Conservation (phyloP, 1,140 invertebrate species). For the Teleogryllus occipitalis region DNA sequence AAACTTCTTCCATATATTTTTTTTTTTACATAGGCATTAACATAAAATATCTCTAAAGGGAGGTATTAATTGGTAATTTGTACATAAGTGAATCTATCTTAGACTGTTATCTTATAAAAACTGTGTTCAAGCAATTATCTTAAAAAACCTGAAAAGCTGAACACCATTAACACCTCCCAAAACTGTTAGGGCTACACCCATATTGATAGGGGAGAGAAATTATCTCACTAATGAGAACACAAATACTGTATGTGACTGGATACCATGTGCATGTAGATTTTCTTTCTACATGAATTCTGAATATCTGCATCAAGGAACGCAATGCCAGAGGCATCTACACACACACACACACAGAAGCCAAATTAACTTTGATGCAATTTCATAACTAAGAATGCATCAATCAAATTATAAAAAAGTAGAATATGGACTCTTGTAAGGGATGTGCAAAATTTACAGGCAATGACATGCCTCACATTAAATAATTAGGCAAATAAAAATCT, state of each 20-base stretch:
- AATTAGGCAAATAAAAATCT: background rate
- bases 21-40: background rate
- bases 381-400: background rate
- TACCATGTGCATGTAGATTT: background rate
- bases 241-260: background rate
- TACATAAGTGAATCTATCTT: background rate
- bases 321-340: no score
- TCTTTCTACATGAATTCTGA: no score
- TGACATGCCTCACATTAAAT: background rate
- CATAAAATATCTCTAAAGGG: background rate
- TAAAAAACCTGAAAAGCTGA: background rate
- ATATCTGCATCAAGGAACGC: no score
- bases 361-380: background rate
- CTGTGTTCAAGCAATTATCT: background rate
- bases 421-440: background rate
- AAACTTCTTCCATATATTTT: background rate
- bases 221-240: background rate
- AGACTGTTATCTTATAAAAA: background rate
- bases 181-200: background rate
- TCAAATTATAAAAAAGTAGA: background rate
- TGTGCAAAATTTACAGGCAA: background rate
- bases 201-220: background rate
- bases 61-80: background rate
- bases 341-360: background rate
- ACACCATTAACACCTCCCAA: background rate